Evolutionary conservation across 2,888 invertebrate species (phyloP).

Genomic region (Orthosia gothica): DNA sequence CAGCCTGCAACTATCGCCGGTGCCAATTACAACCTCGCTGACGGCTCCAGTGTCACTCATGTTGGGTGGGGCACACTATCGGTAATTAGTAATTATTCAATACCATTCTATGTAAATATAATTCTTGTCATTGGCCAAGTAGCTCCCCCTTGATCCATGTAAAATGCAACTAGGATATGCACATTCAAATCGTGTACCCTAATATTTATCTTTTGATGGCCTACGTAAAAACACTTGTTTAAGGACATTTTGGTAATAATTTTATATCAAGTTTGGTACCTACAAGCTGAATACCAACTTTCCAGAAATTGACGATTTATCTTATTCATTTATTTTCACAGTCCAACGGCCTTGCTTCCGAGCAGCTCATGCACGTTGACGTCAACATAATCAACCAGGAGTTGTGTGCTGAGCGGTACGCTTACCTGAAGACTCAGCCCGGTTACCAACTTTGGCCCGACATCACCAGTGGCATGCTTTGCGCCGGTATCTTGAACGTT

Average conservation of each 20-base stretch:
- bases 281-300: neutral
- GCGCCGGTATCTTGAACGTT: constrained; percentile 73
- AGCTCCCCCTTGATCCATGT: neutral
- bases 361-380: constrained; percentile 63
- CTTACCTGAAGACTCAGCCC: constrained; percentile 61
- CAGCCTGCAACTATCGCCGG: constrained; percentile 68
- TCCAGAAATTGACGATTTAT: constrained; percentile 5
- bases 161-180: neutral
- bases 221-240: too few species aligned
- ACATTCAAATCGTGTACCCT: too few species aligned
- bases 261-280: neutral
- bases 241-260: neutral
- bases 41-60: constrained; percentile 38
- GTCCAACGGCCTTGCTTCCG: constrained; percentile 30
- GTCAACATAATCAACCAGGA: constrained; percentile 73
- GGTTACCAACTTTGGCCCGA: constrained; percentile 63
- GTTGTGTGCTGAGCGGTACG: constrained; percentile 74
- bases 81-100: constrained; percentile 71
- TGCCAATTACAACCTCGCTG: constrained; percentile 24
- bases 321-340: neutral
- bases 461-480: constrained; percentile 72
- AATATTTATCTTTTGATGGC: too few species aligned
- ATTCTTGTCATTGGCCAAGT: neutral
- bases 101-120: neutral
- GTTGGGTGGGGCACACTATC: constrained; percentile 76